These are phyloP conservation scores for Catharus fuscescens DNA, from an alignment of 2,113 vertebrate genomes.

Conservation along the genomic window DNA sequence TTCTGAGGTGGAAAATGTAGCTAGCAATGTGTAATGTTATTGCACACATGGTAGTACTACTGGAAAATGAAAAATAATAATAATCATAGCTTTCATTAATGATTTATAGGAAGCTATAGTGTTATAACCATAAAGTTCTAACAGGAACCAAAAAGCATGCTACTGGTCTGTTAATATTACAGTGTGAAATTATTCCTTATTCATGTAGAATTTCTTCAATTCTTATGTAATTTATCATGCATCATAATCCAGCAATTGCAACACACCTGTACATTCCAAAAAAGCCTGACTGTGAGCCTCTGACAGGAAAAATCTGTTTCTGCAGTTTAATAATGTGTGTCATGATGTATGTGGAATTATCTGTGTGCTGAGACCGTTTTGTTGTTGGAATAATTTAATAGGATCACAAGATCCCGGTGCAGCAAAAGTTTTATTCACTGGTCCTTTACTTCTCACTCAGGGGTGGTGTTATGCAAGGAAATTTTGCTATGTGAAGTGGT, in stretches of 20 bases:
- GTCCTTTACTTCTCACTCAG: background rate
- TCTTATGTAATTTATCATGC: background rate
- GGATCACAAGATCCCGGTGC: background rate
- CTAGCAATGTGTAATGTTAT: background rate
- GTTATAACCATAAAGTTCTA: background rate
- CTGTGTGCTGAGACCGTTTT: background rate
- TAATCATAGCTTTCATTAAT: background rate
- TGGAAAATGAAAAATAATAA: conserved; percentile 4
- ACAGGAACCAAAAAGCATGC: background rate
- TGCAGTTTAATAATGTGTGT: background rate
- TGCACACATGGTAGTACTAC: background rate
- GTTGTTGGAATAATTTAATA: background rate
- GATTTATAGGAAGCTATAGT: background rate
- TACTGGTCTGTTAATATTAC: background rate
- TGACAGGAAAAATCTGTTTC: background rate
- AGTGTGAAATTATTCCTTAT: background rate
- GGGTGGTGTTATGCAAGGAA: background rate
- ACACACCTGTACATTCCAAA: background rate
- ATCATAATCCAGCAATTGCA: background rate
- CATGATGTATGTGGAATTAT: background rate
- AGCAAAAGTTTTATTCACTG: background rate
- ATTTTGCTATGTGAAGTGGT: background rate
- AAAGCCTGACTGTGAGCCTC: background rate
- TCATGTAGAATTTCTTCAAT: background rate
- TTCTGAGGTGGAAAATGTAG: background rate